phyloP scores from a whole-genome alignment of 2,797 vertebrate genomes.

The Sebastes iracundus region DNA sequence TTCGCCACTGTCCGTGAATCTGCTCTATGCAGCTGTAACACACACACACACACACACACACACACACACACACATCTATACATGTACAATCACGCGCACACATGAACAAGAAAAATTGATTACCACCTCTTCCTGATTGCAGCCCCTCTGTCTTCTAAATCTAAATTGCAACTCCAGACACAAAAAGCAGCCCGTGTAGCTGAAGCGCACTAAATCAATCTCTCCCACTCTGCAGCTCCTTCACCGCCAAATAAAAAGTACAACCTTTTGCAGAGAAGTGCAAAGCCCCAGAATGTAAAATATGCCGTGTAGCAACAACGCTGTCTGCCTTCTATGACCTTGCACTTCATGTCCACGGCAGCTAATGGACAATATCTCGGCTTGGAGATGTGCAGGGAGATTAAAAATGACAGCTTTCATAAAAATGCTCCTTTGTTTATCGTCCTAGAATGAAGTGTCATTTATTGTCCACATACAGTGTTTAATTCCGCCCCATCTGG shows the following conservation, averaged over 20 bases:
- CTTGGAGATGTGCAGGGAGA: neutral
- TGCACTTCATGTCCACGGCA: neutral
- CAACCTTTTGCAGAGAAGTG: conserved; percentile 41
- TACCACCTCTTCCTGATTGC: conserved; percentile 82
- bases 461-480: neutral
- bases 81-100: neutral
- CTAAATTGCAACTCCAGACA: conserved; percentile 82
- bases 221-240: conserved; percentile 50
- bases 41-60: neutral
- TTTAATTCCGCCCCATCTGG: conserved; percentile 23
- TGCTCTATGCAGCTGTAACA: conserved; percentile 58
- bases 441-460: neutral
- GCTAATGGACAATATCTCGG: conserved; percentile 11
- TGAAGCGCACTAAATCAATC: conserved; percentile 76
- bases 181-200: conserved; percentile 70
- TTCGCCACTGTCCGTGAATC: conserved; percentile 48
- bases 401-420: conserved; percentile 9
- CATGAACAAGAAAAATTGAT: conserved; percentile 78
- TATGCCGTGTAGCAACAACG: conserved; percentile 3
- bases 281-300: conserved; percentile 42
- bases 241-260: conserved; percentile 59
- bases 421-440: conserved; percentile 4
- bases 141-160: conserved; percentile 79
- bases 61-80: neutral
- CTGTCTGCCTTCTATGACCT: conserved; percentile 23